Percentiles rank a stretch among this genome's conserved stretches.
Evolutionary conservation across 2,888 invertebrate species (phyloP).

Genomic region (Heteromyza rotundicornis): DNA sequence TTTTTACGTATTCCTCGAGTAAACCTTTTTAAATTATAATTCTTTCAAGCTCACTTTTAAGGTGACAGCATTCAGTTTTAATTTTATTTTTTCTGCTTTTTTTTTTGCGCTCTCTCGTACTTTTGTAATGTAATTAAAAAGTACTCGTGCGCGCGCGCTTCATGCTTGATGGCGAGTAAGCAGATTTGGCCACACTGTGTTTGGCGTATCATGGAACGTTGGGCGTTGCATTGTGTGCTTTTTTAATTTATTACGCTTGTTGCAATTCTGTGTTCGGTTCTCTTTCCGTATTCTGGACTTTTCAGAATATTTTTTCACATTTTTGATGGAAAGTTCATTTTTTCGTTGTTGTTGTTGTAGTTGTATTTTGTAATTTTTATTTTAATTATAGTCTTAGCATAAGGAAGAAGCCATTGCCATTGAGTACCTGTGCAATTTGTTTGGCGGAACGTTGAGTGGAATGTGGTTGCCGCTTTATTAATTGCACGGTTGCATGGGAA

Average conservation of each 20-base stretch:
- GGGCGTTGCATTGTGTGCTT: not conserved
- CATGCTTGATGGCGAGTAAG: not conserved
- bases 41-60: not conserved
- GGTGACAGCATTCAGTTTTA: not conserved
- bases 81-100: no score
- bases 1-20: not conserved
- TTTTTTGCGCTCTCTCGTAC: no score
- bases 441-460: not conserved
- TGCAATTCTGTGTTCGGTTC: not conserved
- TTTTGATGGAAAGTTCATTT: no score
- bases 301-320: no score
- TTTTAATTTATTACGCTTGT: no score
- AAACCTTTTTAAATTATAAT: not conserved
- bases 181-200: not conserved
- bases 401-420: not conserved
- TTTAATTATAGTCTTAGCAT: not conserved
- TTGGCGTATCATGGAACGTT: not conserved
- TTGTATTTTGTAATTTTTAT: not conserved
- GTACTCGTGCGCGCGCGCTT: not conserved
- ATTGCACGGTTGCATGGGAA: not conserved
- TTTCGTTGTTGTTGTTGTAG: constrained; percentile 9
- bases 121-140: not conserved
- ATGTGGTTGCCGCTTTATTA: not conserved
- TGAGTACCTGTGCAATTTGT: no score
- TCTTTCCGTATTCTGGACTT: no score